Evolutionary conservation across 2,113 vertebrate species (phyloP).

Genomic region (Chloebia gouldiae): DNA sequence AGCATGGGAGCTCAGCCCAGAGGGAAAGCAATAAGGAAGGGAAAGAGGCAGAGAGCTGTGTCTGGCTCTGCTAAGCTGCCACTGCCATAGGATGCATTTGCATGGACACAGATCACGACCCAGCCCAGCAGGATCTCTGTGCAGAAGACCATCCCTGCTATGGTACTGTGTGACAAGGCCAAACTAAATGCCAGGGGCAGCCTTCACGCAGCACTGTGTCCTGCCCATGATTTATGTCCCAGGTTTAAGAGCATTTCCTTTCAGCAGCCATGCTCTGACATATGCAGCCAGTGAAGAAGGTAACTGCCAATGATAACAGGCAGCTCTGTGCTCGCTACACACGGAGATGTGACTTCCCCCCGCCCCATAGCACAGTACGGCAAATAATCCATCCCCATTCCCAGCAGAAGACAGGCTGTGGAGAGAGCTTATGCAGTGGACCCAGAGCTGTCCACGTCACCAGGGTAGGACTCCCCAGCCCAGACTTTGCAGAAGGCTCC

Average conservation of each 20-base stretch:
- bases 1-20: neutral
- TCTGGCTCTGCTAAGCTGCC: neutral
- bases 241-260: neutral
- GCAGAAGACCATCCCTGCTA: neutral
- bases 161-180: neutral
- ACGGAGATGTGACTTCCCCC: neutral
- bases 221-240: neutral
- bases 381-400: neutral
- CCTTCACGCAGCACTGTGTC: rapidly evolving
- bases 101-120: neutral
- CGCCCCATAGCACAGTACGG: neutral
- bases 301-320: neutral
- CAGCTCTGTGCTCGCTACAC: rapidly evolving
- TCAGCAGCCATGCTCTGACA: neutral
- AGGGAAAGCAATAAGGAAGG: neutral
- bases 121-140: neutral
- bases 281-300: neutral
- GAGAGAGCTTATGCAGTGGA: rapidly evolving
- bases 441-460: rapidly evolving
- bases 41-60: neutral
- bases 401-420: neutral
- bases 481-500: neutral
- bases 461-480: neutral
- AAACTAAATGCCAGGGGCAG: neutral
- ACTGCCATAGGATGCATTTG: neutral